Percentiles rank a stretch among this genome's conserved stretches.
phyloP scores from a whole-genome alignment of 2,888 invertebrate genomes.

The Tubulanus polymorphus region DNA sequence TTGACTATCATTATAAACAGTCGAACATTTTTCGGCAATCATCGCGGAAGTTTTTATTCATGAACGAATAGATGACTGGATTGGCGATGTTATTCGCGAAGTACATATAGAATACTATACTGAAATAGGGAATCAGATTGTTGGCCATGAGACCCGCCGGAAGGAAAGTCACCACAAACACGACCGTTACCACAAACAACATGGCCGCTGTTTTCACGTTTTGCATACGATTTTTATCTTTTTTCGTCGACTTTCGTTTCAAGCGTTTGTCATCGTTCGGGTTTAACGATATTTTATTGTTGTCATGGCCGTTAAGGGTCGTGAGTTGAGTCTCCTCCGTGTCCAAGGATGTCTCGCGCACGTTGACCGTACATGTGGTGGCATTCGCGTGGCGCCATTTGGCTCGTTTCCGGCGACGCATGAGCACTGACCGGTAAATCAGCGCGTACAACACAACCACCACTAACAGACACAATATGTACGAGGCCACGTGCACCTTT shows the following conservation, averaged over 20 bases:
- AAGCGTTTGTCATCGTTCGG: constrained; percentile 7
- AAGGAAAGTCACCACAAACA: constrained; percentile 46
- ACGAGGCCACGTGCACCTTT: constrained; percentile 43
- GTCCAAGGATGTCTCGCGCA: not conserved
- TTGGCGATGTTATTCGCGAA: constrained; percentile 52
- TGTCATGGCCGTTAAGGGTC: constrained; percentile 23
- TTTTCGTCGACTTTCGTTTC: constrained; percentile 17
- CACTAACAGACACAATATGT: constrained; percentile 41
- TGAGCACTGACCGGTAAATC: constrained; percentile 42
- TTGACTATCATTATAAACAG: constrained; percentile 2
- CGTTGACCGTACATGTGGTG: not conserved
- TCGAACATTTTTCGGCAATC: constrained; percentile 38
- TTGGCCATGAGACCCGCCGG: constrained; percentile 46
- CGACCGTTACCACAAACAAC: constrained; percentile 50
- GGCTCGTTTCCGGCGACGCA: constrained; percentile 19
- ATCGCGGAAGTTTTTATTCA: constrained; percentile 50
- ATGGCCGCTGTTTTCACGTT: constrained; percentile 50
- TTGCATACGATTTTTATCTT: constrained; percentile 24
- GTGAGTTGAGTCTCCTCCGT: constrained; percentile 23
- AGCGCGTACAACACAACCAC: constrained; percentile 47
- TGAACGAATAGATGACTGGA: constrained; percentile 52
- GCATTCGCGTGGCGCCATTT: constrained; percentile 2
- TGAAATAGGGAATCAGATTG: constrained; percentile 27
- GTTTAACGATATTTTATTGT: constrained; percentile 8
- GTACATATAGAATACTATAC: constrained; percentile 49